A percentile compares a stretch with the other conserved stretches of the same genome.
Conservation (phyloP, 2,797 vertebrate species). For the Hippopotamyrus pictus region DNA sequence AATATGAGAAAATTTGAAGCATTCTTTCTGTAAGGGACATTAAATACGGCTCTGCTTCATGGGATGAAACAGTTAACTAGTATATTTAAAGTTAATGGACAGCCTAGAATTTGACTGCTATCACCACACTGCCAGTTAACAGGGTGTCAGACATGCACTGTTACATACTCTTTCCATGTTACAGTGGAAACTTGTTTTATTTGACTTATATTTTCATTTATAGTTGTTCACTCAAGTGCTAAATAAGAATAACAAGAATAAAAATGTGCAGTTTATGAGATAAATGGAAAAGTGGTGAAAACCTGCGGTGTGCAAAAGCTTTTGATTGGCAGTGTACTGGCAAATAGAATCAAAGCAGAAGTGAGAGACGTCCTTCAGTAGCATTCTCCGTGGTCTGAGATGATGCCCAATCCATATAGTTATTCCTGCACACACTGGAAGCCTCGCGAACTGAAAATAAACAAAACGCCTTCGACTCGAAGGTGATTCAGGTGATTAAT, state of each 20-base stretch:
- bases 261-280: not conserved
- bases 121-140: not conserved
- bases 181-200: not conserved
- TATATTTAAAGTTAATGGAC: not conserved
- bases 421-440: not conserved
- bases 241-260: not conserved
- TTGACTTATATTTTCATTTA: not conserved
- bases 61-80: not conserved
- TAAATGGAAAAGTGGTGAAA: not conserved
- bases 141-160: not conserved
- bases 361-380: not conserved
- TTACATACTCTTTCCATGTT: not conserved
- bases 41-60: not conserved
- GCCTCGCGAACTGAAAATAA: not conserved
- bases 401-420: not conserved
- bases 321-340: not conserved
- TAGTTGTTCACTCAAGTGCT: not conserved
- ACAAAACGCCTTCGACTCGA: not conserved
- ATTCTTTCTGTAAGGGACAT: not conserved
- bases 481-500: slow-evolving; percentile 8
- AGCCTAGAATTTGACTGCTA: not conserved
- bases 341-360: not conserved
- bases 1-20: not conserved
- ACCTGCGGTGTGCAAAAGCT: not conserved
- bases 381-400: not conserved